phyloP scores from a whole-genome alignment of 2,888 invertebrate genomes.

The Caenorhabditis becei region DNA sequence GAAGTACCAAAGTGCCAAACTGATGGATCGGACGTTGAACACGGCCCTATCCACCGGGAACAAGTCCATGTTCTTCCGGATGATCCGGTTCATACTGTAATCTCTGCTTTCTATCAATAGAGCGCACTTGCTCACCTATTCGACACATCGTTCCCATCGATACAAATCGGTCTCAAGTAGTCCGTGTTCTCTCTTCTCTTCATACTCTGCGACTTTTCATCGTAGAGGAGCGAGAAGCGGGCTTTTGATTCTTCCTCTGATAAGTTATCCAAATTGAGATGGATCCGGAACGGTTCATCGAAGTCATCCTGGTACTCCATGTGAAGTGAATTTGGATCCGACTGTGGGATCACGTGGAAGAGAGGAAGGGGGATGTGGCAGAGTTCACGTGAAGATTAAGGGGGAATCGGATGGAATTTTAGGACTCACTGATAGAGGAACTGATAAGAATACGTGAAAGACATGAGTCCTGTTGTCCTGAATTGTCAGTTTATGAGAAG shows the following conservation, averaged over 20 bases:
- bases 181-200: constrained; percentile 23
- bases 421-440: background rate
- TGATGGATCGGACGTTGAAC: constrained; percentile 46
- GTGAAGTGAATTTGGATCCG: background rate
- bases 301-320: constrained; percentile 39
- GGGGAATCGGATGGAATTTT: background rate
- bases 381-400: background rate
- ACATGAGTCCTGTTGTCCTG: too few species aligned
- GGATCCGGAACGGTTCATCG: constrained; percentile 38
- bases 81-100: constrained; percentile 37
- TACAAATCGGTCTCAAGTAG: constrained; percentile 54
- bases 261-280: constrained; percentile 48
- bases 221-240: constrained; percentile 41
- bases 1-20: constrained; percentile 48
- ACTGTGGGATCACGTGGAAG: background rate
- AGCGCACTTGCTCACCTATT: constrained; percentile 22
- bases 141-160: constrained; percentile 53
- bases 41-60: constrained; percentile 23
- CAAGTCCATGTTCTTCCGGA: constrained; percentile 40
- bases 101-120: background rate
- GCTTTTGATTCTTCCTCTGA: constrained; percentile 42
- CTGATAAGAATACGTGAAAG: background rate
- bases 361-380: background rate
- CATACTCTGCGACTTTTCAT: constrained; percentile 32
- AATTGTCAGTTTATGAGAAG: too few species aligned